A percentile compares a stretch with the other conserved stretches of the same genome.
Conservation (phyloP, 1,140 invertebrate genomes). For the Drosophila repleta region DNA sequence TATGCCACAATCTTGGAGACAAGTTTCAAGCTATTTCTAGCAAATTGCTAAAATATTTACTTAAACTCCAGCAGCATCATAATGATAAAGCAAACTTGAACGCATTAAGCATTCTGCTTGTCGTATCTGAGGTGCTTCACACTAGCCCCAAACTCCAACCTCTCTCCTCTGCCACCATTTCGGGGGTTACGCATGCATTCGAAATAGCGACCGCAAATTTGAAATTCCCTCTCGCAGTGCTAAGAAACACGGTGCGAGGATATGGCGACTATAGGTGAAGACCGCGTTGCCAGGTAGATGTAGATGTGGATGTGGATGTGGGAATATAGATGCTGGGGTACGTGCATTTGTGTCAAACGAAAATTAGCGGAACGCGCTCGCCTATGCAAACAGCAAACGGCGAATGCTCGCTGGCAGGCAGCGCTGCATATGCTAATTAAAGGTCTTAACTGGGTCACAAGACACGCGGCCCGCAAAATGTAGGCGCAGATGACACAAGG, state of each 20-base stretch:
- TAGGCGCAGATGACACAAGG: slow-evolving; percentile 42
- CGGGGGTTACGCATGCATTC: slow-evolving; percentile 36
- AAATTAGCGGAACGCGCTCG: slow-evolving; percentile 41
- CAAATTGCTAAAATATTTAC: not conserved
- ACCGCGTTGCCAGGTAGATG: not conserved
- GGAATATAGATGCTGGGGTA: not conserved
- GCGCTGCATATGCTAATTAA: slow-evolving; percentile 70
- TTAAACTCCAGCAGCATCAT: not conserved
- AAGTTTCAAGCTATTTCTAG: too few relatives aligned
- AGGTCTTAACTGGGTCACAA: slow-evolving; percentile 71
- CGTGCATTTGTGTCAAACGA: slow-evolving; percentile 22
- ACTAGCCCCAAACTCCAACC: not conserved
- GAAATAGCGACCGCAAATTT: slow-evolving; percentile 45
- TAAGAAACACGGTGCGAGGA: slow-evolving; percentile 29
- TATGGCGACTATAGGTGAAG: slow-evolving; percentile 1
- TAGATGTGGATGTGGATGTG: not conserved
- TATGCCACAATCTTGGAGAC: too few relatives aligned
- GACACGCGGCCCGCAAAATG: slow-evolving; percentile 34
- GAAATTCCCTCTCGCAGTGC: slow-evolving; percentile 31
- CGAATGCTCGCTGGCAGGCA: slow-evolving; percentile 34
- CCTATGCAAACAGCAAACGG: slow-evolving; percentile 21
- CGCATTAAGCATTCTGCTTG: slow-evolving; percentile 31
- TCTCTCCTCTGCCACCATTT: not conserved
- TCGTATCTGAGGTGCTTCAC: not conserved
- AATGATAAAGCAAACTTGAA: slow-evolving; percentile 3